Evolutionary conservation across 2,113 vertebrate genomes (phyloP).

Genomic region (Salvelinus namaycush): DNA sequence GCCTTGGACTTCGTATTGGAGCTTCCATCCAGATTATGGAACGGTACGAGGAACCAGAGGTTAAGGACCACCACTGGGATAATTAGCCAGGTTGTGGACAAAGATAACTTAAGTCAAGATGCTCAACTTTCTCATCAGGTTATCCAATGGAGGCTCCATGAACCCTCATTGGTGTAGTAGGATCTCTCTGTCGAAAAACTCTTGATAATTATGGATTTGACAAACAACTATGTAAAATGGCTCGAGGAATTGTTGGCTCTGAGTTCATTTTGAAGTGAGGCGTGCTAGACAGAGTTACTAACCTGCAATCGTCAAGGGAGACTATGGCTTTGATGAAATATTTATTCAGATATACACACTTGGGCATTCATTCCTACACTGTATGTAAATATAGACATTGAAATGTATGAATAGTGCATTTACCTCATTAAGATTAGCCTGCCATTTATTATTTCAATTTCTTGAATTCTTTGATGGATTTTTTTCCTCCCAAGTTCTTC

Average conservation of each 20-base stretch:
- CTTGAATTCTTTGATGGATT: background rate
- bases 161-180: background rate
- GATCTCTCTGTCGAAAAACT: background rate
- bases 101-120: background rate
- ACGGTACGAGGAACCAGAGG: background rate
- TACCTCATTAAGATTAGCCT: slow-evolving; percentile 8
- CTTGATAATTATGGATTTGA: slow-evolving; percentile 22
- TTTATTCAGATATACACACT: slow-evolving; percentile 19
- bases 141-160: background rate
- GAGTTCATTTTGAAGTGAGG: background rate
- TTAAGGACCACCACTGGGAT: background rate
- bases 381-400: slow-evolving; percentile 23
- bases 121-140: background rate
- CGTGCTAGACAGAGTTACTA: background rate
- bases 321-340: slow-evolving; percentile 27
- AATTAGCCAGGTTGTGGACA: background rate
- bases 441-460: slow-evolving; percentile 10
- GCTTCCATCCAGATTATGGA: too few species aligned
- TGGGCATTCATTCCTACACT: slow-evolving; percentile 9
- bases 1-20: background rate
- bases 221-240: slow-evolving; percentile 14
- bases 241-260: background rate
- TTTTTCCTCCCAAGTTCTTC: background rate
- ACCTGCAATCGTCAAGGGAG: slow-evolving; percentile 26
- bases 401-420: slow-evolving; percentile 1